phyloP scores from a whole-genome alignment of 2,113 vertebrate species.

The Piaya cayana region DNA sequence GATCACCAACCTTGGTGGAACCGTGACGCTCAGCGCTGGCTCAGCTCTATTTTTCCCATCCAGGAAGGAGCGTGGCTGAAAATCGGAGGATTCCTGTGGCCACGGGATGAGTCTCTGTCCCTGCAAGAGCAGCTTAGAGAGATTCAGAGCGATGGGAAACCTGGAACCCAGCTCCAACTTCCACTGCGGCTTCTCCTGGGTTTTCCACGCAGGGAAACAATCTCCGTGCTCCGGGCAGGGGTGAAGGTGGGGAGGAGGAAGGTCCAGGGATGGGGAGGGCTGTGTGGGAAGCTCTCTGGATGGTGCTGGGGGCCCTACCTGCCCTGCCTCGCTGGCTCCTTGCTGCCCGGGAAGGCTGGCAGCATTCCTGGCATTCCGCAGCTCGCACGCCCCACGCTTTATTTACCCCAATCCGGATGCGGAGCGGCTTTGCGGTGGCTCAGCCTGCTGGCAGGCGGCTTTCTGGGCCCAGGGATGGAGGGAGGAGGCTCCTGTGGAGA shows the following conservation, averaged over 20 bases:
- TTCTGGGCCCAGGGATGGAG: not conserved
- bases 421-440: not conserved
- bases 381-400: conserved; percentile 17
- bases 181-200: not conserved
- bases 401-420: not conserved
- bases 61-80: not conserved
- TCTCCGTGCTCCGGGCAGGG: not conserved
- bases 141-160: not conserved
- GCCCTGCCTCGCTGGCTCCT: not conserved
- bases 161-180: not conserved
- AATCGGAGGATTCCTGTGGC: not conserved
- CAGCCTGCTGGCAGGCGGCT: not conserved
- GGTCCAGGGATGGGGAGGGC: not conserved
- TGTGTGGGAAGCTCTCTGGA: not conserved
- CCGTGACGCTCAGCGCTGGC: rapidly evolving
- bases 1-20: rapidly evolving
- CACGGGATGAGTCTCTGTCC: not conserved
- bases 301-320: not conserved
- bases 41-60: not conserved
- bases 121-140: not conserved
- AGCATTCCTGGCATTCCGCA: conserved; percentile 59
- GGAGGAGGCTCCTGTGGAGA: not conserved
- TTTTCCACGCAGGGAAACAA: not conserved
- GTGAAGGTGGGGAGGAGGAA: too few species aligned
- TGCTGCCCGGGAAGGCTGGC: not conserved